Evolutionary conservation across 2,113 vertebrate genomes (phyloP), one percentile per base, ranked within the genome.

Genomic region (Albula glossodonta): DNA sequence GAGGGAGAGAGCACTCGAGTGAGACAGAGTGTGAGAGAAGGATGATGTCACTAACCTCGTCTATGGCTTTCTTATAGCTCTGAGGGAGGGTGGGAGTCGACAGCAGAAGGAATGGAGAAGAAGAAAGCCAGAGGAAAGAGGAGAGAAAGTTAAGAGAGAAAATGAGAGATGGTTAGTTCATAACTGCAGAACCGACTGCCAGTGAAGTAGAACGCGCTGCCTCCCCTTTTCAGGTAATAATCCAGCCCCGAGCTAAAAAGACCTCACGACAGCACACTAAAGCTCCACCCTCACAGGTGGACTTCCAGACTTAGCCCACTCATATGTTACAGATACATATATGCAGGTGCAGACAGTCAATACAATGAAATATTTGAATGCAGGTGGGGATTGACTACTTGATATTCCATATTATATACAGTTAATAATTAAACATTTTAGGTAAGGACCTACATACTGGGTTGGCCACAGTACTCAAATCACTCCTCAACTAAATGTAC

Each of bases 31-130:
- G 6, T 31, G 50, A 51, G 77, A 51, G 81, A 82, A 66, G 12
- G 57, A 51, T 4, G 85, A 86, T 78, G 88, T 93, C 96, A 98
- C 97, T 97, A 95, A 98, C 97, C 97, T 99, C 97, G 94, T 97
- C 97, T 98, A 98, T 97, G 94, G 97, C 98, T 98, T 98, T 98
- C 96, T 97, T 99, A 97, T 98, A 99, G 95, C 97, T 98, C 97
- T 98, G 96, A 92, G 91, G 92, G 91, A 91, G 93, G 92, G 94
- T 90, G 94, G 93, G 91, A 92, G 90, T 95, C 94, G 92, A 94
- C 93, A 91, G 92, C 95, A 95, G 94, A 93, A 92, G 95, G 94
- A 95, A 94, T 89, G 92, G 91, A 95, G 95, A 91, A 86, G 89
- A 89, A 90, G 90, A 93, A 92, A 92, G 91, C 86, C 95, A 93